Conservation (phyloP, 2,888 invertebrate species). For the Magallana nippona region DNA sequence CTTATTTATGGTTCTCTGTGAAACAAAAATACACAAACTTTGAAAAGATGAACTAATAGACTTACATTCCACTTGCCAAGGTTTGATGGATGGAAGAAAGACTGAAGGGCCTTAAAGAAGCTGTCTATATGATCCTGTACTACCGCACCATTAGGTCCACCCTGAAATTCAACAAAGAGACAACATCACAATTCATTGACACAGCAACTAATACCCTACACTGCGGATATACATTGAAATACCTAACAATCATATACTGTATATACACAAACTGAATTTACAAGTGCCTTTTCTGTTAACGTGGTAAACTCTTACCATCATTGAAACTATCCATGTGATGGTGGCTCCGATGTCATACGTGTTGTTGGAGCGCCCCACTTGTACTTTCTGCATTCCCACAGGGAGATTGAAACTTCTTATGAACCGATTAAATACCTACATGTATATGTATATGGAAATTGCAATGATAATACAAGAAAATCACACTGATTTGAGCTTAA, state of each 20-base stretch:
- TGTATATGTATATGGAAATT: background rate
- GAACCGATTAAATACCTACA: conserved; percentile 82
- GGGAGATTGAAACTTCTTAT: conserved; percentile 89
- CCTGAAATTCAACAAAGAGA: conserved; percentile 79
- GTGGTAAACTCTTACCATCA: conserved; percentile 80
- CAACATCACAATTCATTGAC: background rate
- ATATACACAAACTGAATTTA: background rate
- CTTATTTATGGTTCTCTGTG: too few relatives aligned
- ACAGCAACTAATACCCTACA: background rate
- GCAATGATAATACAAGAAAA: background rate
- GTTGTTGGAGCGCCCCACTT: conserved; percentile 71
- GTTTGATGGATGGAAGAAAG: conserved; percentile 94
- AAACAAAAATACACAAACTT: too few relatives aligned
- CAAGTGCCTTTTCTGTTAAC: background rate
- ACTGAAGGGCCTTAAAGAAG: conserved; percentile 90
- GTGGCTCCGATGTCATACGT: conserved; percentile 82
- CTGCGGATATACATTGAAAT: too few relatives aligned
- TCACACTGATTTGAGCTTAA: background rate
- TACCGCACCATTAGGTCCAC: conserved; percentile 83
- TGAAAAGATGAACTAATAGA: conserved; percentile 36
- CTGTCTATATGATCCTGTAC: conserved; percentile 88
- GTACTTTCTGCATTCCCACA: conserved; percentile 83
- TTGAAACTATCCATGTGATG: conserved; percentile 82
- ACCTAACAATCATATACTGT: background rate
- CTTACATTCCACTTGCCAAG: conserved; percentile 87